phyloP scores from a whole-genome alignment of 2,797 vertebrate species.

The Centropyge bicolor region DNA sequence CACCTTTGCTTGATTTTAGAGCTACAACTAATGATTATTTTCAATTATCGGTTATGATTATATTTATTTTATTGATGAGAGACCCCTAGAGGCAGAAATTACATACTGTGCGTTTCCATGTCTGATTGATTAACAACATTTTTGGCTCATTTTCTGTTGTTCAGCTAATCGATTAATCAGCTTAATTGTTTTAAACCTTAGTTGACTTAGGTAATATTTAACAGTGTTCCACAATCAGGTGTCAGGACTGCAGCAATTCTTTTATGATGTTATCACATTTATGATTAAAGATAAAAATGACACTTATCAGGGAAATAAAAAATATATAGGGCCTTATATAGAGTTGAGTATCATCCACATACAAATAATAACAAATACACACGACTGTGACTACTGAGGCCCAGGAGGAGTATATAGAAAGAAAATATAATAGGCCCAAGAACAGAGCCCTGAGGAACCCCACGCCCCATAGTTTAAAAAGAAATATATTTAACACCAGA shows the following conservation, averaged over 20 bases:
- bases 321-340: too few relatives aligned
- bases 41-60: not conserved
- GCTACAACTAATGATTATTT: not conserved
- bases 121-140: too few relatives aligned
- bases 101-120: too few relatives aligned
- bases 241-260: not conserved
- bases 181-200: not conserved
- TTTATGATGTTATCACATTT: not conserved
- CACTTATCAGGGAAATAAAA: too few relatives aligned
- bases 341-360: not conserved
- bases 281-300: too few relatives aligned
- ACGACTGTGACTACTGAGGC: not conserved
- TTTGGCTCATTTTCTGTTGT: too few relatives aligned
- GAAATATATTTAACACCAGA: not conserved
- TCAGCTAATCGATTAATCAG: not conserved
- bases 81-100: too few relatives aligned
- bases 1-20: not conserved
- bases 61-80: too few relatives aligned
- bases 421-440: not conserved
- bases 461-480: not conserved
- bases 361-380: not conserved
- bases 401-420: not conserved
- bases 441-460: constrained; percentile 7
- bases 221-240: not conserved
- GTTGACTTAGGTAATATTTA: not conserved